These are phyloP conservation scores for Paramormyrops kingsleyae DNA, from an alignment of 2,113 vertebrate genomes.

Conservation along the genomic window DNA sequence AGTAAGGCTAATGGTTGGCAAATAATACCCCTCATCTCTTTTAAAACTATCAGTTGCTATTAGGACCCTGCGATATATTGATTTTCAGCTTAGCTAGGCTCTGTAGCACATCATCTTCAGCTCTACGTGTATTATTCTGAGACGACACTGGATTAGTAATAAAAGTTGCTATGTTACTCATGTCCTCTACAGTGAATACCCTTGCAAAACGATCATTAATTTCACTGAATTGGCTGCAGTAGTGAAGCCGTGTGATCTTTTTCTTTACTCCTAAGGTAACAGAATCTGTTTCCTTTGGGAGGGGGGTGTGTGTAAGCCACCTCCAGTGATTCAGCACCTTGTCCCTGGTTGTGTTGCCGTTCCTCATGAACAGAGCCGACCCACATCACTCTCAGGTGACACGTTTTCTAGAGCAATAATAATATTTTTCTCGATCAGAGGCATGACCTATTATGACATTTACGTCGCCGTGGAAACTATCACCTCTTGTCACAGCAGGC, in stretches of 20 bases:
- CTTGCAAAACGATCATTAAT: background rate
- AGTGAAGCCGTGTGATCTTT: background rate
- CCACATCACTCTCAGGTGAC: background rate
- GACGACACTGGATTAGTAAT: too few relatives aligned
- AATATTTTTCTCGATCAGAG: background rate
- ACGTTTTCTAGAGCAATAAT: background rate
- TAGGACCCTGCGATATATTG: too few relatives aligned
- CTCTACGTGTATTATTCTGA: too few relatives aligned
- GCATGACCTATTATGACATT: background rate
- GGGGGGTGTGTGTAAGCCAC: background rate
- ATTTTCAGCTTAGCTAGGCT: too few relatives aligned
- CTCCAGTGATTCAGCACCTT: background rate
- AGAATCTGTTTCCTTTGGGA: background rate
- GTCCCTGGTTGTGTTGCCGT: background rate
- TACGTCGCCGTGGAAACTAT: background rate
- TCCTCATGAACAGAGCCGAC: background rate
- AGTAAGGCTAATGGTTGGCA: too few relatives aligned
- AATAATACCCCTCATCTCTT: too few relatives aligned
- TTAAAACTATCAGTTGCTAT: too few relatives aligned
- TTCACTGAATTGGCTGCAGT: constrained; percentile 3
- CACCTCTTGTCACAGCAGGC: background rate
- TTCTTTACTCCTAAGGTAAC: background rate
- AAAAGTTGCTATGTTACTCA: too few relatives aligned
- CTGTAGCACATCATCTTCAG: too few relatives aligned
- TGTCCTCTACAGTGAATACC: too few relatives aligned